A percentile compares a stretch with the other conserved stretches of the same genome.
Conservation (phyloP, 2,113 vertebrate species). For the Prochilodus magdalenae region DNA sequence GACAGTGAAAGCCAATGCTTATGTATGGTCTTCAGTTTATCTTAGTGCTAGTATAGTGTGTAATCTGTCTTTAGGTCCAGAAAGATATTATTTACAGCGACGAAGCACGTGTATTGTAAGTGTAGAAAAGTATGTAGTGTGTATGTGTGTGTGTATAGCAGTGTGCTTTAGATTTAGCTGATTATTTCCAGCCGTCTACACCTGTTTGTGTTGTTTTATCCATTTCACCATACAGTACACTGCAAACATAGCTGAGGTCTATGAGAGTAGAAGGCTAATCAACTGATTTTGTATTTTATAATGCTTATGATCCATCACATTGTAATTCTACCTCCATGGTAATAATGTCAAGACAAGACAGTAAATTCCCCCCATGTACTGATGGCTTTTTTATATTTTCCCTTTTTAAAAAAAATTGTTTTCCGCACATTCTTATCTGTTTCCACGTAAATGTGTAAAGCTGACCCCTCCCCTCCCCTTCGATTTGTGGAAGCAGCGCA, state of each 20-base stretch:
- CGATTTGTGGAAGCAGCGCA: background rate
- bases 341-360: background rate
- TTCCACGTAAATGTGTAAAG: background rate
- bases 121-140: background rate
- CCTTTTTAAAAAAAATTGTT: too few relatives aligned
- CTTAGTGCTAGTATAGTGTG: slow-evolving; percentile 8
- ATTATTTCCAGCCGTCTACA: background rate
- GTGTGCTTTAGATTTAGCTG: background rate
- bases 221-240: background rate
- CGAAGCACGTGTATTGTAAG: background rate
- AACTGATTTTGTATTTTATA: background rate
- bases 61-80: background rate
- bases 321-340: background rate
- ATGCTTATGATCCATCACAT: background rate
- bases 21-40: background rate
- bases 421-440: slow-evolving; percentile 1
- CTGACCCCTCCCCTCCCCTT: background rate
- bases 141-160: background rate
- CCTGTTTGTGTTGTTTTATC: background rate
- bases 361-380: background rate
- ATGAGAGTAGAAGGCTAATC: background rate
- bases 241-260: background rate
- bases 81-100: background rate
- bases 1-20: background rate
- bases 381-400: background rate